Percentiles rank a stretch among this genome's conserved stretches.
Conservation (phyloP, 2,113 vertebrate species). For the Limnothrissa miodon region DNA sequence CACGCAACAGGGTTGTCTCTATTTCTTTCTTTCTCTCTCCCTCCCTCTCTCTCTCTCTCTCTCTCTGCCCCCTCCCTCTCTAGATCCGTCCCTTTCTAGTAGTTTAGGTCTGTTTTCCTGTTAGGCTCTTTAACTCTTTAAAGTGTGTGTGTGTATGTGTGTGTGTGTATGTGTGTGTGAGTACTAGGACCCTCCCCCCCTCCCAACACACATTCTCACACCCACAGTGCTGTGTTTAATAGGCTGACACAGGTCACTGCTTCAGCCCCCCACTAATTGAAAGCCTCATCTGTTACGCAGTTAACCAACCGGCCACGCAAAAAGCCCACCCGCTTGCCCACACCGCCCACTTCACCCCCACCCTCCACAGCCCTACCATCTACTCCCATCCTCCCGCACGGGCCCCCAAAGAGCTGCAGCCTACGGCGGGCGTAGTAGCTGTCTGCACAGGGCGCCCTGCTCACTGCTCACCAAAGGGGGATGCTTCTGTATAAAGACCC, state of each 20-base stretch:
- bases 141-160: background rate
- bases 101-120: background rate
- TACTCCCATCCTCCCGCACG: background rate
- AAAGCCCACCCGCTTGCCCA: too few species aligned
- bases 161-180: background rate
- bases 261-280: background rate
- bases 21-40: background rate
- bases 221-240: conserved; percentile 1
- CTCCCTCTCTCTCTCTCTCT: background rate
- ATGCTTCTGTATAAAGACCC: background rate
- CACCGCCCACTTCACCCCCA: background rate
- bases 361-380: background rate
- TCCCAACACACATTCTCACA: background rate
- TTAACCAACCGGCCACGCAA: background rate
- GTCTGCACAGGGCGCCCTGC: background rate
- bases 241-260: conserved; percentile 6
- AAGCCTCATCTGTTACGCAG: conserved; percentile 1
- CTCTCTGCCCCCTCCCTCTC: too few species aligned
- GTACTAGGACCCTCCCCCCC: background rate
- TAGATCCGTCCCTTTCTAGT: background rate
- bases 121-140: background rate
- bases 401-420: background rate
- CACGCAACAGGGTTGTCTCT: conserved; percentile 33
- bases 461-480: background rate
- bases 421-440: background rate